These are phyloP conservation scores for Otus sunia DNA, from an alignment of 2,113 vertebrate species.

Conservation along the genomic window DNA sequence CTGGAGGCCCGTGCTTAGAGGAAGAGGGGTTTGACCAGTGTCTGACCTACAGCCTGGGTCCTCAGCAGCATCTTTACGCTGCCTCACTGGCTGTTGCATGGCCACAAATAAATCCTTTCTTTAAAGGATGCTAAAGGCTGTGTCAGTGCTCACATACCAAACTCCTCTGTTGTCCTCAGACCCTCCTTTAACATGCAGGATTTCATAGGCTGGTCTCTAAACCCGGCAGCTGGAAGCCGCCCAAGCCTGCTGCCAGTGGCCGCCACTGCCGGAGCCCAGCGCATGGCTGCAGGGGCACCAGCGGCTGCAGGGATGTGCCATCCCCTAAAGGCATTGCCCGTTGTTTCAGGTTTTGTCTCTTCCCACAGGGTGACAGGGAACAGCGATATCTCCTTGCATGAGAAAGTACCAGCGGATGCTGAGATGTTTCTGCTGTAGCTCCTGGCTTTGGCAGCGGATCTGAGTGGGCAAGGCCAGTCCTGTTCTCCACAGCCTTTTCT, in stretches of 20 bases:
- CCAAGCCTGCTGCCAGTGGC: rapidly evolving
- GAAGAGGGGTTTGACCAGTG: background rate
- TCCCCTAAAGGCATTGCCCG: rapidly evolving
- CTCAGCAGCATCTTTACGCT: background rate
- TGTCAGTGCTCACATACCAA: rapidly evolving
- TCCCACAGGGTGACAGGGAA: background rate
- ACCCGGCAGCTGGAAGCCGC: background rate
- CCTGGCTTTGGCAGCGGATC: background rate
- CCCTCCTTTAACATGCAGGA: rapidly evolving
- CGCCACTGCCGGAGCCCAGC: background rate
- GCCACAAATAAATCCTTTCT: background rate
- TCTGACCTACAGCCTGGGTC: background rate
- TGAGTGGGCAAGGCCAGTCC: background rate
- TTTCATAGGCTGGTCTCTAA: background rate
- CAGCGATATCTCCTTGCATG: rapidly evolving
- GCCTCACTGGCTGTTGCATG: rapidly evolving
- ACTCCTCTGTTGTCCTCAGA: background rate
- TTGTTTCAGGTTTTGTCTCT: background rate
- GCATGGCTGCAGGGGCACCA: background rate
- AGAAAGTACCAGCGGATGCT: background rate
- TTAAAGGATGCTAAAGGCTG: background rate
- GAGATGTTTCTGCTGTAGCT: background rate
- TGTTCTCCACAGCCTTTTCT: background rate
- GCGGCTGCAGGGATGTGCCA: rapidly evolving
- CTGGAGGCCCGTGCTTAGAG: background rate